These are phyloP conservation scores for Tachina lurida DNA, from an alignment of 2,888 invertebrate genomes.

Conservation along the genomic window DNA sequence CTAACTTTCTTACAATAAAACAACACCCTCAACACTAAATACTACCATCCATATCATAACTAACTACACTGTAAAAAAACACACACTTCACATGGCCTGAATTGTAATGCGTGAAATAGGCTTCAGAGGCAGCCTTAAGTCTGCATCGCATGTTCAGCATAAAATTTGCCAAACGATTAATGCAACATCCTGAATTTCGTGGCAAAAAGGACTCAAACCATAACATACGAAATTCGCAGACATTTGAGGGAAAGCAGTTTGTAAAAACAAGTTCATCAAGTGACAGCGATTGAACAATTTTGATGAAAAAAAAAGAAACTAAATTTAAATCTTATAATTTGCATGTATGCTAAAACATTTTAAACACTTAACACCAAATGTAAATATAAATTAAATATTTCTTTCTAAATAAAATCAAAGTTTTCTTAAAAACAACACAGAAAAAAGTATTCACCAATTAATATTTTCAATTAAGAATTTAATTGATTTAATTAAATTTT, in stretches of 20 bases:
- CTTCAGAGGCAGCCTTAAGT: constrained; percentile 86
- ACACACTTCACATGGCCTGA: constrained; percentile 60
- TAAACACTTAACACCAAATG: constrained; percentile 41
- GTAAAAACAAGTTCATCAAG: constrained; percentile 56
- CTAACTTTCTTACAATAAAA: constrained; percentile 47
- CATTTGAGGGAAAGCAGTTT: constrained; percentile 45
- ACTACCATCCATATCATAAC: constrained; percentile 72
- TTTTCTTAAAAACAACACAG: background rate
- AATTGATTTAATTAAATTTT: too few species aligned
- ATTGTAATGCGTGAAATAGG: constrained; percentile 83
- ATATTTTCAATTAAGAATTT: too few species aligned
- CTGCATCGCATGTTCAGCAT: constrained; percentile 88
- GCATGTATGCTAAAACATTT: constrained; percentile 27
- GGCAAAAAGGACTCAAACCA: constrained; percentile 68
- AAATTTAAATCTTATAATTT: background rate
- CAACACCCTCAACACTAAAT: constrained; percentile 64
- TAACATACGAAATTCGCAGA: constrained; percentile 49
- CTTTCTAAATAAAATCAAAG: constrained; percentile 15
- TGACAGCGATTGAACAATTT: constrained; percentile 51
- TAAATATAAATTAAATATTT: constrained; percentile 41
- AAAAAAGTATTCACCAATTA: too few species aligned
- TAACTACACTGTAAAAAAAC: constrained; percentile 61
- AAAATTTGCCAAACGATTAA: constrained; percentile 62
- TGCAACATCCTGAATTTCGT: constrained; percentile 62
- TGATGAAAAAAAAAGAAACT: background rate